Evolutionary conservation across 37 sponge, comb jelly and placozoan genomes (phyloP), one percentile per base, ranked within the genome.

Genomic region (Hexactinellida sp.): DNA sequence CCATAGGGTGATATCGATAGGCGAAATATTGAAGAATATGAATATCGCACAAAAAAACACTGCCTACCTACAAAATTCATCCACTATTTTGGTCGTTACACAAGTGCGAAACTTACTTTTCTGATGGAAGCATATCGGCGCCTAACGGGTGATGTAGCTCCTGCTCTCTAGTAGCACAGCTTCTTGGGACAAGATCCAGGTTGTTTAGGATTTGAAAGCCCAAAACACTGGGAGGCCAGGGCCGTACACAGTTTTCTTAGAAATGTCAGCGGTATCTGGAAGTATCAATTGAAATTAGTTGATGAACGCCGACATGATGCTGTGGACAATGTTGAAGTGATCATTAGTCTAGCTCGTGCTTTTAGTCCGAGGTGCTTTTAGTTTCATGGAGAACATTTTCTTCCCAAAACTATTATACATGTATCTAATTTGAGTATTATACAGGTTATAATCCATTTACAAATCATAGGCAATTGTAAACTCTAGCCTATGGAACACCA

Each of bases 51-150:
- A 88, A 36, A 85, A 55, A 71, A 76, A 7, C 36, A 25, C 36
- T 88, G 25, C 89, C 89, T 39, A 88, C 37, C 1, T 88, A 85
- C 83, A 84, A 88, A 88, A 55, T 88, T 88, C 39, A 88, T 88
- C 38, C 76, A 54, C 37, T 36, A 36, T 54, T 88, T 88, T 84
- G 88, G 88, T 38, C 37, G 1, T 16, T 28, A 30, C 36, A 84
- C 88, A 37, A 30, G 71, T 37, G 10, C 88, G 34, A 88, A 88
- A 37, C 82, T 85, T 54, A 85, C 85, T 36, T 63, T 85, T 47
- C 39, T 54, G 36, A 25, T 84, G 30, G 89, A 88, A 54, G 89
- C 85, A 10, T 85, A 88, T 84, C 82, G 83, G 24, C 85, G 85
- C 28, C 51, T 37, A 1, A 37, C 85, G 16, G 82, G 82, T 34